Evolutionary conservation across 2,113 vertebrate genomes (phyloP).

Genomic region (Bufo bufo): DNA sequence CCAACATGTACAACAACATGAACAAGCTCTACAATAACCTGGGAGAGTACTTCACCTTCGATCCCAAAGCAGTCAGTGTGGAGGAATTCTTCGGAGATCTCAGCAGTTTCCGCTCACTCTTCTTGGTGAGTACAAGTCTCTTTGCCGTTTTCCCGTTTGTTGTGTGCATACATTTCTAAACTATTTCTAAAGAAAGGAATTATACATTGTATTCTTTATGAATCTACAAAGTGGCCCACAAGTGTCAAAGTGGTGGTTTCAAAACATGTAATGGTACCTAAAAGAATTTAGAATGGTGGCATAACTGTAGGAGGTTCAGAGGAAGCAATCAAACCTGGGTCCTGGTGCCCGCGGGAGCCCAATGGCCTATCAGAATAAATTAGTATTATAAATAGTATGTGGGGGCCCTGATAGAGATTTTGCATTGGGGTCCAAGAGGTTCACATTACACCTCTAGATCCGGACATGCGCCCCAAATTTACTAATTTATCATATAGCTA

Average conservation of each 20-base stretch:
- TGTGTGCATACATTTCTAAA: not conserved
- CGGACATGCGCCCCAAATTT: no score
- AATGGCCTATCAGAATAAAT: no score
- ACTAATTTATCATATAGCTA: not conserved
- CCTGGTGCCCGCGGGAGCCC: no score
- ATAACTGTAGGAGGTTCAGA: no score
- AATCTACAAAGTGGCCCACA: not conserved
- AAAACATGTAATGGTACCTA: not conserved
- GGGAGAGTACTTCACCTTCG: constrained; percentile 90
- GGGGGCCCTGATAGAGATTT: no score
- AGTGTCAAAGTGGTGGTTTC: not conserved
- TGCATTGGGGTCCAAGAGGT: no score
- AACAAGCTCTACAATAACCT: constrained; percentile 89
- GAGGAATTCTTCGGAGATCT: constrained; percentile 96
- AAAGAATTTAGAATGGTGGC: no score
- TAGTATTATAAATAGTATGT: no score
- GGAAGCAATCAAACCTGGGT: no score
- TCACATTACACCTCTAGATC: no score
- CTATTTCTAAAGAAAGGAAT: not conserved
- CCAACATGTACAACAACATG: constrained; percentile 97
- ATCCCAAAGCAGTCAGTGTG: constrained; percentile 83
- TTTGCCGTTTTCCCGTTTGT: not conserved
- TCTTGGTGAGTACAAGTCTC: constrained; percentile 84
- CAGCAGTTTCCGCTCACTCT: constrained; percentile 86
- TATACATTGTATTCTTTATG: not conserved